Percentiles rank a stretch among this genome's conserved stretches.
These are phyloP conservation scores for Entomobrya multifasciata DNA, from an alignment of 2,888 invertebrate species.

Conservation along the genomic window DNA sequence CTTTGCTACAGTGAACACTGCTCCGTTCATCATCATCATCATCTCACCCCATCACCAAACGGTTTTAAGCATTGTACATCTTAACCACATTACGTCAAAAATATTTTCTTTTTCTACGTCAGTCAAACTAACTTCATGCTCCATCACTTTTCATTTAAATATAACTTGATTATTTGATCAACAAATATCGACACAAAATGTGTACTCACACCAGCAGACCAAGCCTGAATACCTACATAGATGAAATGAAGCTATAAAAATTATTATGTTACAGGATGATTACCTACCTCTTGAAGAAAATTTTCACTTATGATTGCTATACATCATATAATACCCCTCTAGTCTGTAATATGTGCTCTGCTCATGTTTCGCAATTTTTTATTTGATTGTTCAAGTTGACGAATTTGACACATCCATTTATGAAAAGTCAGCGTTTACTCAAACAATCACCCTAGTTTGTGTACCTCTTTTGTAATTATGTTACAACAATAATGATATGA, in stretches of 20 bases:
- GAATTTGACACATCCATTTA: slow-evolving; percentile 42
- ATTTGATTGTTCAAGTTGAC: slow-evolving; percentile 1
- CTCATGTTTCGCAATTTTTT: neutral
- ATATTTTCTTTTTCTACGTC: slow-evolving; percentile 28
- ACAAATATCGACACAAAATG: slow-evolving; percentile 30
- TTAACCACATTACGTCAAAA: slow-evolving; percentile 41
- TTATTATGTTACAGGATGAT: too few species aligned
- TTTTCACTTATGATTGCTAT: too few species aligned
- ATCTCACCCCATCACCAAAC: too few species aligned
- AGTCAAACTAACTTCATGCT: slow-evolving; percentile 22
- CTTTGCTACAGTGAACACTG: slow-evolving; percentile 17
- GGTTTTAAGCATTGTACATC: too few species aligned
- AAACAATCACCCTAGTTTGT: slow-evolving; percentile 2
- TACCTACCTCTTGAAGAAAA: too few species aligned
- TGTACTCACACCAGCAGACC: slow-evolving; percentile 25
- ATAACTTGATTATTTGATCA: slow-evolving; percentile 1
- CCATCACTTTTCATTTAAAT: slow-evolving; percentile 9
- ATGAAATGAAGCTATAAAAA: too few species aligned
- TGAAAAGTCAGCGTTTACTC: slow-evolving; percentile 21
- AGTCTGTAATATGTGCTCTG: too few species aligned
- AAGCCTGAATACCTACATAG: neutral
- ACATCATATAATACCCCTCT: too few species aligned
- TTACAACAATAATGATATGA: neutral
- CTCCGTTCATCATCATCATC: too few species aligned
- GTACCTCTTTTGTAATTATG: neutral